phyloP scores from a whole-genome alignment of 2,113 vertebrate genomes.

The Corythaeola cristata region DNA sequence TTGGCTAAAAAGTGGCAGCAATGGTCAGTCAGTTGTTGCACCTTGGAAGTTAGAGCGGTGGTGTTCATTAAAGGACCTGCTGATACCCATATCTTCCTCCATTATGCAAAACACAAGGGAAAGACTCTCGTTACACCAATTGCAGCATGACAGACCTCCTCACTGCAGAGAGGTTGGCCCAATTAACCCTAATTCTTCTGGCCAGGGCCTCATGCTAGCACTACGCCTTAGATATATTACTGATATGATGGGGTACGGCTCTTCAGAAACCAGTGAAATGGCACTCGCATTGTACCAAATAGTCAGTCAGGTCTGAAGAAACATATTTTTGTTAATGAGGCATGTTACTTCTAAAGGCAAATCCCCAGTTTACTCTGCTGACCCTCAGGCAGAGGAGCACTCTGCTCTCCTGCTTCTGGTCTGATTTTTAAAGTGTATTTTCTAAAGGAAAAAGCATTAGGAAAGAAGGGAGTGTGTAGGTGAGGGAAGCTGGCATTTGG shows the following conservation, averaged over 20 bases:
- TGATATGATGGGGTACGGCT: background rate
- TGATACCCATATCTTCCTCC: background rate
- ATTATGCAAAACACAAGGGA: background rate
- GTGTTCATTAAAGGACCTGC: background rate
- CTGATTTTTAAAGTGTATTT: background rate
- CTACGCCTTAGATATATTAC: background rate
- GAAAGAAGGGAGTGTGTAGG: background rate
- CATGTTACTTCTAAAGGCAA: background rate
- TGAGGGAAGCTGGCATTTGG: background rate
- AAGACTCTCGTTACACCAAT: accelerated
- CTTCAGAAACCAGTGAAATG: background rate
- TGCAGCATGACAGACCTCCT: background rate
- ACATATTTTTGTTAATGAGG: background rate
- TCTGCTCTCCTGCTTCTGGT: background rate
- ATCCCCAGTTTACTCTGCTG: background rate
- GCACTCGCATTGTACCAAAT: background rate
- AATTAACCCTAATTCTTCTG: background rate
- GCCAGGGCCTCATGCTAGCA: background rate
- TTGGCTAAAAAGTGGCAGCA: background rate
- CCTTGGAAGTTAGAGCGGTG: background rate
- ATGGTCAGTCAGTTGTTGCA: background rate
- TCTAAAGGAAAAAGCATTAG: background rate
- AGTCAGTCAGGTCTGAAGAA: background rate
- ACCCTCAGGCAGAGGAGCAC: background rate
- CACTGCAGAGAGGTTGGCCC: background rate